These are phyloP conservation scores for Trachelus troglodyta DNA, from an alignment of 2,888 invertebrate species.

Conservation along the genomic window DNA sequence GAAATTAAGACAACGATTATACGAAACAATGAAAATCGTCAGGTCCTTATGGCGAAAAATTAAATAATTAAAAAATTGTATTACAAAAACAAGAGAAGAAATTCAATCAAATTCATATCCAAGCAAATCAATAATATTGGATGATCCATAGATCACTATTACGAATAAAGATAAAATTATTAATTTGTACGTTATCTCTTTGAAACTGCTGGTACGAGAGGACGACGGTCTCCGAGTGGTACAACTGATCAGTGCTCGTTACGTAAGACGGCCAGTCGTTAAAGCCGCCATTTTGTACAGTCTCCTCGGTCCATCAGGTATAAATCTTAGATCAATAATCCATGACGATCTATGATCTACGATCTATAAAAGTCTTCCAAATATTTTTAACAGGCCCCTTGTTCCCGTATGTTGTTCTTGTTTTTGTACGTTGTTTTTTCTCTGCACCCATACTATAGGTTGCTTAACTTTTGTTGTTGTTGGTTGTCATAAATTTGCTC, in stretches of 20 bases:
- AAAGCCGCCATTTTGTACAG: not conserved
- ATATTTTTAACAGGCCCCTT: not conserved
- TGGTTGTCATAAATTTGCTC: no score
- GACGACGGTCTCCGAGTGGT: slow-evolving; percentile 46
- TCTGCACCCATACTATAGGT: no score
- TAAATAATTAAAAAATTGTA: not conserved
- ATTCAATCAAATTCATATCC: not conserved
- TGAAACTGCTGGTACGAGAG: slow-evolving; percentile 24
- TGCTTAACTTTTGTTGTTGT: no score
- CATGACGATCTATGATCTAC: not conserved
- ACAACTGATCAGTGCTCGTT: slow-evolving; percentile 51
- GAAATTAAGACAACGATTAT: not conserved
- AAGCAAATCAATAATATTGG: not conserved
- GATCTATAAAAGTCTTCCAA: not conserved
- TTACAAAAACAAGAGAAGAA: not conserved
- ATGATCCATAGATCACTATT: not conserved
- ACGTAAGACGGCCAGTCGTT: slow-evolving; percentile 36
- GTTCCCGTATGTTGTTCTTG: no score
- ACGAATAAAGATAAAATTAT: not conserved
- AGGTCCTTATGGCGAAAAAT: not conserved
- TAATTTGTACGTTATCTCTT: not conserved
- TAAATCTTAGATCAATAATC: not conserved
- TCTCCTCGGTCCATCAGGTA: not conserved
- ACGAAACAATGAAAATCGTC: not conserved
- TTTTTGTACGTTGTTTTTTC: no score